These are phyloP conservation scores for Dynastes grantii DNA, from an alignment of 2,888 invertebrate species.

Conservation along the genomic window DNA sequence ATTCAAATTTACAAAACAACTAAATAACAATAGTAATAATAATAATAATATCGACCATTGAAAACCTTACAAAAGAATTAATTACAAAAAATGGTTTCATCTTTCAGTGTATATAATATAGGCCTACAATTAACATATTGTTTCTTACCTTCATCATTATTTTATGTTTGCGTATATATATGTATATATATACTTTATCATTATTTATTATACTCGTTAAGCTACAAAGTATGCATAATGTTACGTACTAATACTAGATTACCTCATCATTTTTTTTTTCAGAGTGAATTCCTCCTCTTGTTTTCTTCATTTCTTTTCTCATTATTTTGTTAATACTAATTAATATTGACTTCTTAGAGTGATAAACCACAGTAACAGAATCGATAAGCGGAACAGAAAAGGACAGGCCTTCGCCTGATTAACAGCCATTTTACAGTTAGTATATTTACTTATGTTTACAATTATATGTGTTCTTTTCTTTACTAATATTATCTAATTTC, in stretches of 20 bases:
- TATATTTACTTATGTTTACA: slow-evolving; percentile 53
- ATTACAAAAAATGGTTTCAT: slow-evolving; percentile 20
- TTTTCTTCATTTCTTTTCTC: slow-evolving; percentile 54
- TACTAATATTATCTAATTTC: slow-evolving; percentile 47
- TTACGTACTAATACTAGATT: slow-evolving; percentile 53
- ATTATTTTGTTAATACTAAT: slow-evolving; percentile 60
- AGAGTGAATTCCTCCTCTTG: slow-evolving; percentile 56
- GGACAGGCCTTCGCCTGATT: slow-evolving; percentile 58
- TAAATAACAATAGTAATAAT: too few relatives aligned
- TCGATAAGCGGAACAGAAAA: slow-evolving; percentile 58
- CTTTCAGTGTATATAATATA: slow-evolving; percentile 67
- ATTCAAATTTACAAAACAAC: slow-evolving; percentile 35
- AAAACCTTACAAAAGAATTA: slow-evolving; percentile 22
- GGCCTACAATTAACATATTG: slow-evolving; percentile 66
- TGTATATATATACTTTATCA: slow-evolving; percentile 10
- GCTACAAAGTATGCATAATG: slow-evolving; percentile 64
- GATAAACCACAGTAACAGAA: slow-evolving; percentile 63
- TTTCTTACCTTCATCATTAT: slow-evolving; percentile 35
- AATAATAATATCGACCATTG: not conserved
- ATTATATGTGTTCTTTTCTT: slow-evolving; percentile 43
- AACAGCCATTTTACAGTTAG: slow-evolving; percentile 67
- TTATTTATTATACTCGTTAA: slow-evolving; percentile 57
- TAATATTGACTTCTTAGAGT: slow-evolving; percentile 70
- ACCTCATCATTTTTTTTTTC: slow-evolving; percentile 51
- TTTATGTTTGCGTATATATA: not conserved